These are phyloP conservation scores for Erebia ligea DNA, from an alignment of 2,888 invertebrate species.

Conservation along the genomic window DNA sequence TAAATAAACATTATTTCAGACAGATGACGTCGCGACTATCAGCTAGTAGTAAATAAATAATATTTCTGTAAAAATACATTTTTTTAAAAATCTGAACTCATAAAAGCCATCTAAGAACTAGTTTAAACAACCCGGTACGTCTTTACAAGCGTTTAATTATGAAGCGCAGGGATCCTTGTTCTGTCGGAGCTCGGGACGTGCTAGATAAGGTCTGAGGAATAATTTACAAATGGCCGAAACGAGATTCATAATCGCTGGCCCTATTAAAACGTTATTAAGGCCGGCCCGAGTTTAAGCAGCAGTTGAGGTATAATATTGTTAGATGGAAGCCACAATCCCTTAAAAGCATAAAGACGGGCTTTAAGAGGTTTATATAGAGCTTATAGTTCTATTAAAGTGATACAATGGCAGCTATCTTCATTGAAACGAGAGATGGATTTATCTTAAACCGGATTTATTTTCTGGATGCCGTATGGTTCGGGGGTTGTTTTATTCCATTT, in stretches of 20 bases:
- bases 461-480: no score
- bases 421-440: no score
- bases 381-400: background rate
- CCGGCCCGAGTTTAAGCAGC: conserved; percentile 5
- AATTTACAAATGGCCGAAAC: conserved; percentile 36
- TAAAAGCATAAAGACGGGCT: background rate
- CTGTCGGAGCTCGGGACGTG: conserved; percentile 26
- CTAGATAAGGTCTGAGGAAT: conserved; percentile 36
- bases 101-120: conserved; percentile 8
- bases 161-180: background rate
- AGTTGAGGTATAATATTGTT: conserved; percentile 15
- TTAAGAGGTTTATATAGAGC: background rate
- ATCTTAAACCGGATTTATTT: no score
- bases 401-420: no score
- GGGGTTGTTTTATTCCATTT: no score
- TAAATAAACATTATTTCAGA: no score
- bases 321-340: background rate
- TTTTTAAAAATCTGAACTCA: background rate
- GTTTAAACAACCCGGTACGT: background rate
- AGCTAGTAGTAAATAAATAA: no score
- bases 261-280: conserved; percentile 16
- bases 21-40: no score
- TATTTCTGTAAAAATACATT: no score
- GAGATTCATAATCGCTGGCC: conserved; percentile 3
- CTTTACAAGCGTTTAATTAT: conserved; percentile 1